Conservation (phyloP, 2,888 invertebrate genomes). For the Drosophila paranaensis region DNA sequence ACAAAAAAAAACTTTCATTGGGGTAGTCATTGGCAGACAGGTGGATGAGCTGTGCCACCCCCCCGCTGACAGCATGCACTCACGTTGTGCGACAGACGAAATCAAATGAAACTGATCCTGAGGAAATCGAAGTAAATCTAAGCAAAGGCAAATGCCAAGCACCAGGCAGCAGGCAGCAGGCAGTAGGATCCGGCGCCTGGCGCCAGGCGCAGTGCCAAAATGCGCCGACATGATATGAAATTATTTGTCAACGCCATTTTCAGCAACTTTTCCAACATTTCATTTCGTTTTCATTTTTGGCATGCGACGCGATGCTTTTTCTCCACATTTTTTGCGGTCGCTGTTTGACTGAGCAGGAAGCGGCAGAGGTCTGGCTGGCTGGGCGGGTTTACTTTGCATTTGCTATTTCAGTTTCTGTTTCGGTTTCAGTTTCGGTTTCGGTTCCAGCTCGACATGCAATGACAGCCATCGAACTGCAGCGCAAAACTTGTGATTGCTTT, state of each 20-base stretch:
- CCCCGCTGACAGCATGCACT: slow-evolving; percentile 26
- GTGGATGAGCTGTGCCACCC: slow-evolving; percentile 42
- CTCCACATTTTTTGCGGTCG: slow-evolving; percentile 15
- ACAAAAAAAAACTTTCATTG: slow-evolving; percentile 54
- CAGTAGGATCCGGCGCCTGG: background rate
- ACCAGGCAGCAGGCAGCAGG: background rate
- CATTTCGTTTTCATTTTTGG: slow-evolving; percentile 74
- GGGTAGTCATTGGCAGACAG: slow-evolving; percentile 57
- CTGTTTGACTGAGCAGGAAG: background rate
- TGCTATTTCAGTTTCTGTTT: slow-evolving; percentile 24
- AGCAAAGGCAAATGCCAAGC: slow-evolving; percentile 38
- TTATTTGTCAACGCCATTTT: slow-evolving; percentile 79
- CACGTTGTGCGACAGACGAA: slow-evolving; percentile 36
- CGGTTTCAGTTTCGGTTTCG: slow-evolving; percentile 39
- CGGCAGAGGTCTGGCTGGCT: background rate
- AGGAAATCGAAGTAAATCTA: slow-evolving; percentile 49
- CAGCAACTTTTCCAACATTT: slow-evolving; percentile 77
- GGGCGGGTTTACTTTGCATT: slow-evolving; percentile 46
- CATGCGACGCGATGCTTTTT: slow-evolving; percentile 38
- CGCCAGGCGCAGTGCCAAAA: slow-evolving; percentile 47
- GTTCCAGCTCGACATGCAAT: slow-evolving; percentile 64
- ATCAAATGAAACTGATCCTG: slow-evolving; percentile 55
- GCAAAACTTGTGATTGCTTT: slow-evolving; percentile 71
- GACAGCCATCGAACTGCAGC: slow-evolving; percentile 67
- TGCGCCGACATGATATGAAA: slow-evolving; percentile 74